Base-by-base conservation (phyloP, 2,888 invertebrate species). In the Nezara viridula region DNA sequence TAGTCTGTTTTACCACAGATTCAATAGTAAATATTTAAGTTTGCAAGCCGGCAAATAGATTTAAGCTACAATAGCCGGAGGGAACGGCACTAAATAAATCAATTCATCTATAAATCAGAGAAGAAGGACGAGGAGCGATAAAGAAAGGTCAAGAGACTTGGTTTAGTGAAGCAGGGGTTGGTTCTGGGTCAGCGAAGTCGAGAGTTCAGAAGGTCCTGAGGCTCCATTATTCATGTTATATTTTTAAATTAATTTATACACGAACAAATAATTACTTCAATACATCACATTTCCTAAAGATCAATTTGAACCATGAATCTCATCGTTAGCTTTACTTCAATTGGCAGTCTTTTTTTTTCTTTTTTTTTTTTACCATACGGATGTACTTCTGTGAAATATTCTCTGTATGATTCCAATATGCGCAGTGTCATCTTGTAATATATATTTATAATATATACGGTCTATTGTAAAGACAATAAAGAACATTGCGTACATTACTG, bases 101-200 rank as follows among this genome's bases (percentile, higher is more conserved):
- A 73, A 37, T 73, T 37, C 37, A 73, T 32, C 66, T 32, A 73
- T 73, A 73, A 73, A 73, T 73, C 32, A 73, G 0, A 6, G 66
- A 73, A 73, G 66, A 73, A 73, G 66, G 37, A 73, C 32, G 37
- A 73, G 10, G 32, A 21, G 2, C 10, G 66, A 73, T 73, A 73
- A 73, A 73, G 66, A 73, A 73, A 73, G 32, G 66, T 73, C 66
- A 73, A 37, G 66, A 73, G 37, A 73, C 66, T 73, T 60, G 14
- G 14, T 27, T 60, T 73, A 73, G 37, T 32, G 66, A 37, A 73
- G 32, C 66, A 32, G 37, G 66, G 66, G 1, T 37, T 16, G 32
- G 60, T 12, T 27, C 27, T 60, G 60, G 60, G 60, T 60, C 60
- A 60, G 27, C 12, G 16, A 27, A 21, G 66, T 73, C 37, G 37